Conservation (phyloP, 2,888 invertebrate genomes). For the Euphydryas editha region DNA sequence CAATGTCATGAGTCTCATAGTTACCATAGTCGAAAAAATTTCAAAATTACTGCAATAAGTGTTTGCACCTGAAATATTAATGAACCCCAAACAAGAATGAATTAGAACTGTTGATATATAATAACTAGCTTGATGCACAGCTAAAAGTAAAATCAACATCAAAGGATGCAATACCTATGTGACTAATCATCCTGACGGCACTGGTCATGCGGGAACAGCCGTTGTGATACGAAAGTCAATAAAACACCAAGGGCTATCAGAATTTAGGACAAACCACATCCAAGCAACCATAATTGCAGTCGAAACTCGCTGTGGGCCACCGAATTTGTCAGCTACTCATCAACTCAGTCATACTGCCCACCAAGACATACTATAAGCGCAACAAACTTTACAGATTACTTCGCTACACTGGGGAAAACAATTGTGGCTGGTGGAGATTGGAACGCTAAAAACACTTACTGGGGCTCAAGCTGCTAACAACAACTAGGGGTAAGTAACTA, state of each 20-base stretch:
- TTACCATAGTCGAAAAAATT: slow-evolving; percentile 26
- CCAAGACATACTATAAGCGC: too few species aligned
- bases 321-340: too few species aligned
- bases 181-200: slow-evolving; percentile 38
- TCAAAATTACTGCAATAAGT: slow-evolving; percentile 23
- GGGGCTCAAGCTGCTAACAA: slow-evolving; percentile 35
- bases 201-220: slow-evolving; percentile 24
- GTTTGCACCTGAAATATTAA: slow-evolving; percentile 43
- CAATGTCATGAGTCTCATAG: slow-evolving; percentile 25
- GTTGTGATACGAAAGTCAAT: too few species aligned
- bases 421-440: too few species aligned
- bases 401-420: too few species aligned
- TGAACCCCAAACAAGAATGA: slow-evolving; percentile 40
- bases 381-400: too few species aligned
- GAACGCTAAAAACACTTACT: too few species aligned
- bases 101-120: too few species aligned
- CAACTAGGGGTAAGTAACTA: slow-evolving; percentile 30
- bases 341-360: too few species aligned
- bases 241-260: slow-evolving; percentile 16
- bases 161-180: slow-evolving; percentile 32
- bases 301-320: too few species aligned
- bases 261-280: slow-evolving; percentile 22
- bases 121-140: too few species aligned
- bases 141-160: slow-evolving; percentile 23
- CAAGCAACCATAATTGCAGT: too few species aligned